Conservation (phyloP, 2,797 vertebrate genomes). For the Urosaurus nigricauda region DNA sequence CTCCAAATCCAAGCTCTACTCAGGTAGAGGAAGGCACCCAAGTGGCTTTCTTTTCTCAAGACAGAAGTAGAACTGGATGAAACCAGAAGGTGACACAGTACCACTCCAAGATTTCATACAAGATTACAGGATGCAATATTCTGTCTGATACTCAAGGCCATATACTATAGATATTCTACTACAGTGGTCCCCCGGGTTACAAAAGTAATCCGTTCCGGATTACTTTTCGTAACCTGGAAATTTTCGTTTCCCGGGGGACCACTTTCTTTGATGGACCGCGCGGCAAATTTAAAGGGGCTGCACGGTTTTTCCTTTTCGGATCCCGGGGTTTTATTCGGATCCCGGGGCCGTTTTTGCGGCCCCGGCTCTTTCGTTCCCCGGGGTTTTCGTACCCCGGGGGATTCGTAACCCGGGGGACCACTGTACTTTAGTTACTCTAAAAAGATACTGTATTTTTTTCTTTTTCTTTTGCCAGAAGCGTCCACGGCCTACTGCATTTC, state of each 20-base stretch:
- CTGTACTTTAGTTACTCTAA: neutral
- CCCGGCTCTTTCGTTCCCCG: too few species aligned
- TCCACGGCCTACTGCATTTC: neutral
- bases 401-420: too few species aligned
- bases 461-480: neutral
- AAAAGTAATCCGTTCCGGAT: too few species aligned
- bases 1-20: neutral
- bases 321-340: too few species aligned
- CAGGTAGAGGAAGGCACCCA: neutral
- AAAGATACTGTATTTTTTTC: neutral
- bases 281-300: too few species aligned
- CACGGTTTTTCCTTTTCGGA: too few species aligned
- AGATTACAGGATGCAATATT: neutral
- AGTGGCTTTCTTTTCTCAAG: conserved; percentile 7
- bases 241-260: too few species aligned
- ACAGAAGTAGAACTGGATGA: neutral
- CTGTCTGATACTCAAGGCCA: neutral
- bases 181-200: too few species aligned
- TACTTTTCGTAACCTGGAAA: too few species aligned
- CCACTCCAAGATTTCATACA: neutral
- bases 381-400: too few species aligned
- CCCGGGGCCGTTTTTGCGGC: too few species aligned
- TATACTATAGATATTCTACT: neutral
- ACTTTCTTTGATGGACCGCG: too few species aligned
- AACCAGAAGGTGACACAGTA: neutral